Evolutionary conservation across 2,797 vertebrate genomes (phyloP).

Genomic region (Taenioides sp.): DNA sequence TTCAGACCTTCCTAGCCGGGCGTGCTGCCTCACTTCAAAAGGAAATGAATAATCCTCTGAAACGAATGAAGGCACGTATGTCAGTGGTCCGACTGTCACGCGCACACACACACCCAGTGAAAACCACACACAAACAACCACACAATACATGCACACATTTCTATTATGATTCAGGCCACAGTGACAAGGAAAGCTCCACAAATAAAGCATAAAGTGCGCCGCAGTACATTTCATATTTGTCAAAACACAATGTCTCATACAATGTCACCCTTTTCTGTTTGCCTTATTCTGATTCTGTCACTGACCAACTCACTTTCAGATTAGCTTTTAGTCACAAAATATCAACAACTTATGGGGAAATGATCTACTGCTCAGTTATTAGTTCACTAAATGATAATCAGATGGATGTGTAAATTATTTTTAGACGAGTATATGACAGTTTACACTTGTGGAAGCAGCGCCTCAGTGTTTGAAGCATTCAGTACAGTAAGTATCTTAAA

Average conservation of each 20-base stretch:
- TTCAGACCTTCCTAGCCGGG: constrained; percentile 98
- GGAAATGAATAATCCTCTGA: constrained; percentile 98
- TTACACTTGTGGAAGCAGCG: neutral
- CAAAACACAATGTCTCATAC: constrained; percentile 55
- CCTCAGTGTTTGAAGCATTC: neutral
- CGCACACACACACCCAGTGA: constrained; percentile 29
- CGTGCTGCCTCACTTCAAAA: constrained; percentile 97
- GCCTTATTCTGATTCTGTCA: constrained; percentile 23
- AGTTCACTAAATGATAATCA: neutral
- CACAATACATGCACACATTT: constrained; percentile 44
- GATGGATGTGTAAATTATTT: neutral
- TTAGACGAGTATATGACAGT: neutral
- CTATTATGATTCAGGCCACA: constrained; percentile 63
- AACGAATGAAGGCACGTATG: constrained; percentile 96
- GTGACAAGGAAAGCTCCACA: constrained; percentile 53
- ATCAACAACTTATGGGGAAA: neutral
- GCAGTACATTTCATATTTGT: constrained; percentile 56
- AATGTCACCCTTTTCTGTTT: constrained; percentile 49
- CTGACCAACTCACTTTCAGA: constrained; percentile 49
- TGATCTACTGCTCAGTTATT: neutral
- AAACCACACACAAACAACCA: constrained; percentile 47
- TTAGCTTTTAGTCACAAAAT: constrained; percentile 46
- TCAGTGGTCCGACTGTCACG: constrained; percentile 65
- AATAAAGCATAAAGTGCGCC: constrained; percentile 53
- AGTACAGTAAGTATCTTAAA: no score